These are phyloP conservation scores for Rhipidura dahli DNA, from an alignment of 2,113 vertebrate species.

Conservation along the genomic window DNA sequence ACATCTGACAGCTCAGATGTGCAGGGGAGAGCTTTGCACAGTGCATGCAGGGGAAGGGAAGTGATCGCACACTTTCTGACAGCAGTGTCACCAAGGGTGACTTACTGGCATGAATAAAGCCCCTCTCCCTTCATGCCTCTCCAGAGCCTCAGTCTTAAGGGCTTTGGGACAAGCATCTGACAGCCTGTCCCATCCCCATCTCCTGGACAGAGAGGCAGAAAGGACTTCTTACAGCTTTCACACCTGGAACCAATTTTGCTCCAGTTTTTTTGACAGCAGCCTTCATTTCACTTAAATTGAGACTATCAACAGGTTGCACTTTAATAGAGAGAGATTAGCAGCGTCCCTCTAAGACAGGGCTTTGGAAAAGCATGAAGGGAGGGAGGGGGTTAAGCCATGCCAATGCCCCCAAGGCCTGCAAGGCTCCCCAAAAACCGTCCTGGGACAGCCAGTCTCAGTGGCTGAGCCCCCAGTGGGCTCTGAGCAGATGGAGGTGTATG, in stretches of 20 bases:
- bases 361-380: not conserved
- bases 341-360: not conserved
- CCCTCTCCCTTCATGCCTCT: not conserved
- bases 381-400: not conserved
- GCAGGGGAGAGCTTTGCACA: not conserved
- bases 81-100: not conserved
- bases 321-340: not conserved
- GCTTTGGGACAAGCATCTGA: not conserved
- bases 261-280: not conserved
- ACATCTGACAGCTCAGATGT: not conserved
- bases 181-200: not conserved
- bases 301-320: not conserved
- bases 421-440: not conserved
- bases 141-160: not conserved
- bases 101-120: not conserved
- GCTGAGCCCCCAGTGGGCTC: not conserved
- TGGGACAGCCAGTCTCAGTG: not conserved
- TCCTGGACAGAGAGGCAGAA: not conserved
- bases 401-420: not conserved
- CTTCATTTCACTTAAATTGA: not conserved
- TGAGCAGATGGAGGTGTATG: accelerated
- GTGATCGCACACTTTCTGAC: accelerated
- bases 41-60: not conserved
- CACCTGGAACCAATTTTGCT: not conserved
- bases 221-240: not conserved